Evolutionary conservation across 2,797 vertebrate genomes (phyloP), one percentile per base, ranked within the genome.

Genomic region (Myripristis jacobus): DNA sequence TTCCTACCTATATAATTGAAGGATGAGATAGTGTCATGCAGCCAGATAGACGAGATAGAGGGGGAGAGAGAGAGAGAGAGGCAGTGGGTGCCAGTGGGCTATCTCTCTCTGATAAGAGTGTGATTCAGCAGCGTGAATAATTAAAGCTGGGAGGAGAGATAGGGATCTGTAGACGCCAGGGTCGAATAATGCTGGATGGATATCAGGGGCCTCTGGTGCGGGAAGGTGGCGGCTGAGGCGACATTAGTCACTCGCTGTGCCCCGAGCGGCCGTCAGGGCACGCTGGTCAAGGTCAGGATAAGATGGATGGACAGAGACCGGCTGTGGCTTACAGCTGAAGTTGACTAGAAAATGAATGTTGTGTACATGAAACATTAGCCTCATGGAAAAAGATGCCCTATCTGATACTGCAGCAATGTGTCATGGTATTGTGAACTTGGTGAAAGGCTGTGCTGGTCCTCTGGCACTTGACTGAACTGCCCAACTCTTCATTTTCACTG

Each of bases 91-190:
- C 75, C 85, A 11, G 73, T 66, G 66, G 77, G 66, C 80, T 81
- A 87, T 85, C 83, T 81, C 83, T 87, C 83, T 87, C 70, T 81
- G 84, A 89, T 88, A 87, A 90, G 89, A 75, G 80, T 86, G 90
- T 84, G 91, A 91, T 92, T 89, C 87, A 87, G 88, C 87, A 73
- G 88, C 63, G 91, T 93, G 92, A 94, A 94, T 94, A 93, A 94
- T 94, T 94, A 91, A 94, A 91, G 84, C 84, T 55, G 56, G 67
- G 76, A 83, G 87, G 69, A 73, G 73, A 31, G 92, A 94, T 92
- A 92, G 80, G 66, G 81, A 93, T 94, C 92, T 90, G 87, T 88
- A 89, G 87, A 88, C 85, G 61, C 79, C 50, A 24, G 84, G 87
- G 83, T 88, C 77, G 70, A 80, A 92, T 91, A 89, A 89, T 87